Evolutionary conservation across 2,797 vertebrate genomes (phyloP), one percentile per base, ranked within the genome.

Genomic region (Urosaurus nigricauda): DNA sequence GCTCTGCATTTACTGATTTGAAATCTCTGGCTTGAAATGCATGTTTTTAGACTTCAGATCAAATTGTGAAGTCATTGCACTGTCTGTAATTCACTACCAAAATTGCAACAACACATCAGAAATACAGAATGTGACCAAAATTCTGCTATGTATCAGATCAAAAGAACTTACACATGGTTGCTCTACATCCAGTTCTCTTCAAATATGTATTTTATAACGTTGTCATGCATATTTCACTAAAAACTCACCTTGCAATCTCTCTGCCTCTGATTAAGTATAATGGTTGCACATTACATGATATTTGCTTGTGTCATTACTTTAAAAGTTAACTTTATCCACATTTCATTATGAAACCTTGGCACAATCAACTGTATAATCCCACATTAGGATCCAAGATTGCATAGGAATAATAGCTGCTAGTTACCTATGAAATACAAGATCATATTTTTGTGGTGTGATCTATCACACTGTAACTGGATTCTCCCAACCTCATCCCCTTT

Each of bases 1-100:
- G 2, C 26, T 77, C 56, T 1, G 21, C 3, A 2, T 40, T 63
- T 2, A 12, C 0, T 0, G 0, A n/a, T 74, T 21, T 2, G 5
- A 89, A 85, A 0, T 1, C 75, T 88, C n/a, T 70, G 80, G 26
- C 70, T 58, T 84, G 79, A 83, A 65, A 81, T 70, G 77, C 86
- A 51, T 43, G 79, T 51, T 78, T 71, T 56, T n/a, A 51, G 56
- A 47, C 71, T 24, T 47, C 26, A 81, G 37, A 56, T 56, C 58
- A 0, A 14, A 26, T 26, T n/a, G 35, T 40, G 29, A 70, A 0
- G 4, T 32, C 83, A 78, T 75, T 60, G 85, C 58, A 0, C 0
- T 29, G 0, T 0, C n/a, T 3, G 5, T 43, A 56, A 86, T 84
- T 86, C 58, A 63, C 35, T 6, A 24, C 29, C 68, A 56, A 87